A percentile compares a stretch with the other conserved stretches of the same genome.
Evolutionary conservation across 1,140 invertebrate genomes (phyloP).

Genomic region (Neodiprion virginianus): DNA sequence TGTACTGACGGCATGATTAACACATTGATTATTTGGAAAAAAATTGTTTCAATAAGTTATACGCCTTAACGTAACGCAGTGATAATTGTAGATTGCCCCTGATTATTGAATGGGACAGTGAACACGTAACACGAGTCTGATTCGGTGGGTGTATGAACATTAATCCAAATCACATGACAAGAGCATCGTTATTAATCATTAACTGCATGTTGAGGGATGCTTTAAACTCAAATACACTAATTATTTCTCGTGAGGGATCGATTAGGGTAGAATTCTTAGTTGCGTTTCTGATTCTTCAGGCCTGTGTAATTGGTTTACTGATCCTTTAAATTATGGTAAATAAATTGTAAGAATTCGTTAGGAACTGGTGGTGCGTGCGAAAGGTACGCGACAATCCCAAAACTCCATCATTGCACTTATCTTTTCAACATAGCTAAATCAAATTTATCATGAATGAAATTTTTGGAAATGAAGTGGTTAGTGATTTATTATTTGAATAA

Average conservation of each 20-base stretch:
- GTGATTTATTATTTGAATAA: neutral
- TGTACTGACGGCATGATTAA: neutral
- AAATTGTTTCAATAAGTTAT: neutral
- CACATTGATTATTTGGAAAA: neutral
- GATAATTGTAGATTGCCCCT: conserved; percentile 3
- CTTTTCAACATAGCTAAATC: neutral
- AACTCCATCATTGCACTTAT: neutral
- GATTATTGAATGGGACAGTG: neutral
- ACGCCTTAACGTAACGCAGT: neutral
- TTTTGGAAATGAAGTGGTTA: neutral
- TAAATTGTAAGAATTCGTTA: conserved; percentile 3
- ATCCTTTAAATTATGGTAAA: neutral
- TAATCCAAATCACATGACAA: no score
- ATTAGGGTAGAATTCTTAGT: neutral
- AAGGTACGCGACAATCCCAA: neutral
- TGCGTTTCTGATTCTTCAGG: neutral
- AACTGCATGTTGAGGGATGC: neutral
- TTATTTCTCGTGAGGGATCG: no score
- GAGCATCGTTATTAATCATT: no score
- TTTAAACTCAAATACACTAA: neutral
- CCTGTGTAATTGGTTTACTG: neutral
- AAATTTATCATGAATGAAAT: neutral
- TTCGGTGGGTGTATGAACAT: neutral
- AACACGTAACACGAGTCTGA: neutral
- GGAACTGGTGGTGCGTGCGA: neutral